Evolutionary conservation across 2,113 vertebrate genomes (phyloP).

Genomic region (Xenopus laevis): DNA sequence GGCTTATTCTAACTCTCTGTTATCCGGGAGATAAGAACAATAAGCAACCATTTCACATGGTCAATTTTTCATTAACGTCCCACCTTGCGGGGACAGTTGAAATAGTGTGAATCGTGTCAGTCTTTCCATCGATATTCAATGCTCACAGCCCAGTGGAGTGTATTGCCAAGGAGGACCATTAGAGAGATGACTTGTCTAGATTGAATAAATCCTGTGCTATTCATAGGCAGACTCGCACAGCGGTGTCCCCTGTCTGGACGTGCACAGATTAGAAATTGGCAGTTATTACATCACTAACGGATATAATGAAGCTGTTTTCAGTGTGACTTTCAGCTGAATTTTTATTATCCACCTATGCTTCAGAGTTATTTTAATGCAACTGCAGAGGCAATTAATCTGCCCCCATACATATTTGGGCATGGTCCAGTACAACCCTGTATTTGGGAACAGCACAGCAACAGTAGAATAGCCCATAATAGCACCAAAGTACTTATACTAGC

Average conservation of each 20-base stretch:
- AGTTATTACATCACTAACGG: too few species aligned
- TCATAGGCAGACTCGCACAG: constrained; percentile 31
- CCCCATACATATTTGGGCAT: too few species aligned
- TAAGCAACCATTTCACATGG: constrained; percentile 7
- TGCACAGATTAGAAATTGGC: constrained; percentile 6
- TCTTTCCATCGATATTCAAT: constrained; percentile 32
- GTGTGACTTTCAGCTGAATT: too few species aligned
- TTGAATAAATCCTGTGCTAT: constrained; percentile 36
- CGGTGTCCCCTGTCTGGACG: constrained; percentile 18
- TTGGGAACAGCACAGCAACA: too few species aligned
- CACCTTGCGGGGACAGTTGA: constrained; percentile 7
- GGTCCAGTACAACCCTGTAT: too few species aligned
- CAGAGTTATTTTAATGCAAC: too few species aligned
- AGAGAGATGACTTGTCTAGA: constrained; percentile 38
- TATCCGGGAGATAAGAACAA: background rate
- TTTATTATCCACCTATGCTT: too few species aligned
- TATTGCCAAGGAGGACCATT: constrained; percentile 29
- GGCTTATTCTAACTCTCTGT: too few species aligned
- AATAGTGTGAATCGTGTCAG: constrained; percentile 10
- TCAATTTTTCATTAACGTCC: constrained; percentile 17
- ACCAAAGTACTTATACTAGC: too few species aligned
- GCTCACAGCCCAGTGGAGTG: constrained; percentile 2
- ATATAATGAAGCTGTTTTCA: too few species aligned
- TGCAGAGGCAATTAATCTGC: too few species aligned
- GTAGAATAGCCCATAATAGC: too few species aligned